Percentiles rank a stretch among this genome's conserved stretches.
These are phyloP conservation scores for Xestia rhomboidea DNA, from an alignment of 2,888 invertebrate species.

Conservation along the genomic window DNA sequence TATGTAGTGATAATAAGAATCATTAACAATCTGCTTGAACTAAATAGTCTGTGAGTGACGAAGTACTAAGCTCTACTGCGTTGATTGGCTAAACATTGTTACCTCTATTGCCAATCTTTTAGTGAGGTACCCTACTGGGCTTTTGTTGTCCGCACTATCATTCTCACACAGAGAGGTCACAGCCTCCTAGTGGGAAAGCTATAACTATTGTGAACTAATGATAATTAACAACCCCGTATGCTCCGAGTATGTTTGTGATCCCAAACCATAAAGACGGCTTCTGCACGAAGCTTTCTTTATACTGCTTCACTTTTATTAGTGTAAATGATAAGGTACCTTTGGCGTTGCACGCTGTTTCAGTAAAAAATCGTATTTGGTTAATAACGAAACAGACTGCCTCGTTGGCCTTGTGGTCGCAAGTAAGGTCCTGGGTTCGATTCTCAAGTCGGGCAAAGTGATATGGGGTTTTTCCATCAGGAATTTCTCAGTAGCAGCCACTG, in stretches of 20 bases:
- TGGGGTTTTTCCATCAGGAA: no score
- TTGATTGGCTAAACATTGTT: slow-evolving; percentile 15
- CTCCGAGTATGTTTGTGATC: background rate
- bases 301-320: background rate
- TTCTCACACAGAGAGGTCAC: background rate
- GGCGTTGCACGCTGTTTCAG: background rate
- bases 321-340: background rate
- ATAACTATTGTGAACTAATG: background rate
- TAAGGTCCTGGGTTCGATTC: no score
- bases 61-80: background rate
- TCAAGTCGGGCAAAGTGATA: no score
- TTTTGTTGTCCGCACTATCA: background rate
- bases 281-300: background rate
- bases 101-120: background rate
- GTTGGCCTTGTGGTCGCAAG: no score
- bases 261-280: background rate
- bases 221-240: background rate
- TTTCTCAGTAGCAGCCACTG: no score
- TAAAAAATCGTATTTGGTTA: background rate
- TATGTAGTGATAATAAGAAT: no score
- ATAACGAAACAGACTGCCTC: background rate
- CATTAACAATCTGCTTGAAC: background rate
- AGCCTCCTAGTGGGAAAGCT: background rate
- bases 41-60: background rate
- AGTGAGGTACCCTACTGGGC: background rate